Conservation (phyloP, 1,140 invertebrate species). For the Sminthurides bifidus region DNA sequence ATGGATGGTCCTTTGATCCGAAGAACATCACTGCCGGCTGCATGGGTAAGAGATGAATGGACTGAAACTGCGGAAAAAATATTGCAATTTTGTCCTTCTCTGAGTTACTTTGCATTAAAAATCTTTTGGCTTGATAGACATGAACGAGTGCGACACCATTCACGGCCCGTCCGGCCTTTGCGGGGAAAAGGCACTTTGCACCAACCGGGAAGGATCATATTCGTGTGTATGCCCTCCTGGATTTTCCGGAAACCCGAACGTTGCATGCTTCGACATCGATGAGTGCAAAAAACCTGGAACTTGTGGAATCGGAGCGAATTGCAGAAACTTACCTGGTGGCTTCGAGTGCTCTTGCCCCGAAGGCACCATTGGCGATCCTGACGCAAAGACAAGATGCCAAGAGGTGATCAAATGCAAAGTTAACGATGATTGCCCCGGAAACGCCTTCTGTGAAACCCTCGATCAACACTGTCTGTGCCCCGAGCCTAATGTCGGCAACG, state of each 20-base stretch:
- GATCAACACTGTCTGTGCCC: conserved; percentile 66
- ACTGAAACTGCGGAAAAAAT: too few relatives aligned
- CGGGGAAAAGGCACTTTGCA: conserved; percentile 69
- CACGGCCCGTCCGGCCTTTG: conserved; percentile 68
- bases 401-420: conserved; percentile 61
- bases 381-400: conserved; percentile 60
- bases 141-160: conserved; percentile 77
- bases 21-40: conserved; percentile 76
- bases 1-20: conserved; percentile 85
- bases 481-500: conserved; percentile 77
- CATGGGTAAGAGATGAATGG: conserved; percentile 49
- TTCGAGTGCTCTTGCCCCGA: conserved; percentile 68
- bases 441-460: conserved; percentile 66
- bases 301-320: conserved; percentile 74
- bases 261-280: conserved; percentile 65
- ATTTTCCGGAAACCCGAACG: conserved; percentile 59
- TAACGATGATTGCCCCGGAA: conserved; percentile 72
- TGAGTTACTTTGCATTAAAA: not conserved
- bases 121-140: conserved; percentile 44
- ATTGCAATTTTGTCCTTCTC: too few relatives aligned
- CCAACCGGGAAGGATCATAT: conserved; percentile 64
- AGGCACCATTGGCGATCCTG: conserved; percentile 68
- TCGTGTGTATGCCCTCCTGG: conserved; percentile 66
- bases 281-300: conserved; percentile 60
- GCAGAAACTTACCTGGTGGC: conserved; percentile 61